Evolutionary conservation across 2,888 invertebrate species (phyloP), one percentile per base, ranked within the genome.

Genomic region (Andrena trimmerana): DNA sequence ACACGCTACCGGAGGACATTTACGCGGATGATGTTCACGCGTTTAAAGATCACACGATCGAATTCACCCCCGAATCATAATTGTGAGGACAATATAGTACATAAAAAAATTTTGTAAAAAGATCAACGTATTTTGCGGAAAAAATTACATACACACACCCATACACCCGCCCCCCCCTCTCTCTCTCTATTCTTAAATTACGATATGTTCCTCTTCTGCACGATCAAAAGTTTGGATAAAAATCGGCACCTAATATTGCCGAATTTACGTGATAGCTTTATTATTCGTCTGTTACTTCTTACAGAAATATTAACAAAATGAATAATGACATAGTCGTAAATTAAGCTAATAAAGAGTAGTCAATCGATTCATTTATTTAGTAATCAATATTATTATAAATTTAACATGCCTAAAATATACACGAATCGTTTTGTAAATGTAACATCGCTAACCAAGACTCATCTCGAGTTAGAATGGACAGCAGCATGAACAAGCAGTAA

Each of bases 1-100:
- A 96, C 72, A 91, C 93, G 8, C 87, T 95, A 50, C 95, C 96
- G 0, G 96, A 97, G 89, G 97, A 99, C 91, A 95, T 97, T 85
- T 97, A 96, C 94, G 96, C 96, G 91, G 96, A 97, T 52, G 95
- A 96, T 36, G 94, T 99, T 62, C 98, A 98, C 94, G 95, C 94
- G 48, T 98, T 98, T 93, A 95, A 95, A 81, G 95, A 96, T 80
- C 96, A 97, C 67, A 96, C 97, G 1, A 96, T 98, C 89, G 94
- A 95, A 81, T 97, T 95, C 94, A n/a, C 76, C 54, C 36, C 74
- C 50, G 82, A 87, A 66, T 79, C 87, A 24, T 87, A 89, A 87
- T 70, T 81, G 60, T 84, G 75, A 57, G 27, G 4, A 66, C 24
- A 62, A 60, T 20, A 8, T 63, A 67, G 33, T 62, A 68, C 70